A percentile compares a stretch with the other conserved stretches of the same genome.
Conservation (phyloP, 2,888 invertebrate genomes). For the Apantesis nais region DNA sequence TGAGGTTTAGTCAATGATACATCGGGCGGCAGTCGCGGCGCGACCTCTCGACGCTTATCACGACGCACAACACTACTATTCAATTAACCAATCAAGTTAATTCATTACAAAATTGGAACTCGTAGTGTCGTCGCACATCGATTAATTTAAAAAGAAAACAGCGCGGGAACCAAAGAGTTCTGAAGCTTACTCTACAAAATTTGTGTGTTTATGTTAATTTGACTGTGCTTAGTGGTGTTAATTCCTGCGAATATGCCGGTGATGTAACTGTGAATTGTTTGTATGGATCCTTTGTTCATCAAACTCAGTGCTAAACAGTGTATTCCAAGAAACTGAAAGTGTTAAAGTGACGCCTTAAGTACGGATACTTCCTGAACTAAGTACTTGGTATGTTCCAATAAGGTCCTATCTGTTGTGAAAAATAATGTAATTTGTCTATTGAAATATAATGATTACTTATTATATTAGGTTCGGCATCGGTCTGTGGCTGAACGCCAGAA, state of each 20-base stretch:
- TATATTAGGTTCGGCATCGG: slow-evolving; percentile 35
- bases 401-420: slow-evolving; percentile 32
- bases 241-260: slow-evolving; percentile 70
- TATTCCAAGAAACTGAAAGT: slow-evolving; percentile 70
- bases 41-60: slow-evolving; percentile 79
- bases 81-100: slow-evolving; percentile 70
- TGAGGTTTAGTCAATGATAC: slow-evolving; percentile 76
- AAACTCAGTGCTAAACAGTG: slow-evolving; percentile 64
- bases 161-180: slow-evolving; percentile 15
- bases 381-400: slow-evolving; percentile 54
- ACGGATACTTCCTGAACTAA: slow-evolving; percentile 53
- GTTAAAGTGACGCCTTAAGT: slow-evolving; percentile 66
- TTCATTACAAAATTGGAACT: slow-evolving; percentile 58
- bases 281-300: slow-evolving; percentile 71
- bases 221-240: slow-evolving; percentile 58
- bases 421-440: not conserved
- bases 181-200: slow-evolving; percentile 37
- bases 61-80: slow-evolving; percentile 67
- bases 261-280: slow-evolving; percentile 71
- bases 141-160: slow-evolving; percentile 13
- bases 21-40: slow-evolving; percentile 74
- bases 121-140: slow-evolving; percentile 21
- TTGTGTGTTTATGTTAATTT: slow-evolving; percentile 59
- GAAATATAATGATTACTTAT: slow-evolving; percentile 1
- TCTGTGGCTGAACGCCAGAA: slow-evolving; percentile 75